Evolutionary conservation across 2,113 vertebrate genomes (phyloP).

Genomic region (Peromyscus leucopus): DNA sequence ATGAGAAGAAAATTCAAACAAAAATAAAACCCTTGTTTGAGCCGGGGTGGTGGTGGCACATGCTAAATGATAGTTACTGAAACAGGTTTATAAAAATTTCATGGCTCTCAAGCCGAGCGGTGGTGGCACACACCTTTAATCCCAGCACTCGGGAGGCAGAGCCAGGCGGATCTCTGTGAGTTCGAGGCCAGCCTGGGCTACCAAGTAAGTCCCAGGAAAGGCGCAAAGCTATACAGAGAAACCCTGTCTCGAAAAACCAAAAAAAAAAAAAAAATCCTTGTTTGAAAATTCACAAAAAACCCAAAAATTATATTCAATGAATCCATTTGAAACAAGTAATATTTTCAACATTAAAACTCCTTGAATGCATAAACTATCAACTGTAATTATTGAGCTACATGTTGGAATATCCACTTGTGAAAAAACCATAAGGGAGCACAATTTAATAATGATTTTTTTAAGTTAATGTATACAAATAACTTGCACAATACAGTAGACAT

Average conservation of each 20-base stretch:
- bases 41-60: too few species aligned
- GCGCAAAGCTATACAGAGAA: too few species aligned
- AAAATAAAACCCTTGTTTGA: conserved; percentile 48
- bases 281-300: conserved; percentile 48
- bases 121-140: too few species aligned
- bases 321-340: conserved; percentile 54
- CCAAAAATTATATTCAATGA: conserved; percentile 6
- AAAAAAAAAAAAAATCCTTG: neutral
- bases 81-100: too few species aligned
- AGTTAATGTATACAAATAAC: neutral
- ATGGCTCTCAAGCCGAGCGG: too few species aligned
- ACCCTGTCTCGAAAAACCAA: too few species aligned
- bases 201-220: too few species aligned
- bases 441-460: conserved; percentile 59
- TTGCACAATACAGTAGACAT: neutral
- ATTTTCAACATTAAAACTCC: conserved; percentile 49
- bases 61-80: too few species aligned
- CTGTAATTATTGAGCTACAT: neutral
- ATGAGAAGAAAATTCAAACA: neutral
- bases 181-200: too few species aligned
- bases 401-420: neutral
- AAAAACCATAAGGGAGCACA: neutral
- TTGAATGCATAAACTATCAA: conserved; percentile 40
- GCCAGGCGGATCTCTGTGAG: too few species aligned
- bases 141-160: too few species aligned